These are phyloP conservation scores for Chrysogorgia sp. DNA, from an alignment of 92 coral and sea anemone genomes.

Conservation along the genomic window DNA sequence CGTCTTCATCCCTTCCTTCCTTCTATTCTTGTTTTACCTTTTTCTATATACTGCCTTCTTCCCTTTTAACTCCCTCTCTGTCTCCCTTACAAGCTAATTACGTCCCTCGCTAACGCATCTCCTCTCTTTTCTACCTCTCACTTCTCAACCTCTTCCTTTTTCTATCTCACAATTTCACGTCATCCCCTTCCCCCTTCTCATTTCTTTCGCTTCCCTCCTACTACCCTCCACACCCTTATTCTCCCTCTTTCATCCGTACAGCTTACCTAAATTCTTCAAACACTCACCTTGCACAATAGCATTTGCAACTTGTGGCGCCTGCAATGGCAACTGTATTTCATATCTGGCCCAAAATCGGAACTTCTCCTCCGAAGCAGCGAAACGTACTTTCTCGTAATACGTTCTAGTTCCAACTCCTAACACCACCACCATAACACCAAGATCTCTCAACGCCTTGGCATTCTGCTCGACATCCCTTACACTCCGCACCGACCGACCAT, in stretches of 20 bases:
- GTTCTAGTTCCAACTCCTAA: slow-evolving; percentile 15
- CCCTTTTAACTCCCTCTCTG: neutral
- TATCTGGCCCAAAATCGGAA: slow-evolving; percentile 38
- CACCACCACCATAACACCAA: slow-evolving; percentile 29
- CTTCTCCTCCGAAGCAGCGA: slow-evolving; percentile 23
- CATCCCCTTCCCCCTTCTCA: too few relatives aligned
- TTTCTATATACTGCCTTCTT: too few relatives aligned
- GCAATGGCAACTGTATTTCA: slow-evolving; percentile 27
- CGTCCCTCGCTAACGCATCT: too few relatives aligned
- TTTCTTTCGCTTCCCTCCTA: too few relatives aligned
- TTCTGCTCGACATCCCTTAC: slow-evolving; percentile 37
- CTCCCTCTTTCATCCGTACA: too few relatives aligned
- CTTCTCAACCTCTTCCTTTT: too few relatives aligned
- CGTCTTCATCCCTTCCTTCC: too few relatives aligned
- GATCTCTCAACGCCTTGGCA: slow-evolving; percentile 43
- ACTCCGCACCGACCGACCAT: slow-evolving; percentile 67
- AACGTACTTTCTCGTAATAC: slow-evolving; percentile 23
- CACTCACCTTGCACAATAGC: slow-evolving; percentile 35
- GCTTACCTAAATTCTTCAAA: neutral
- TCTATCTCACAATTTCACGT: too few relatives aligned
- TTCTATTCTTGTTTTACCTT: too few relatives aligned
- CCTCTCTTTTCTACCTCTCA: too few relatives aligned
- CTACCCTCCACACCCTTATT: too few relatives aligned
- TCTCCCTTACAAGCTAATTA: too few relatives aligned
- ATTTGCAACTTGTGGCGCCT: slow-evolving; percentile 34